These are phyloP conservation scores for Vidua chalybeata DNA, from an alignment of 2,113 vertebrate genomes.

Conservation along the genomic window DNA sequence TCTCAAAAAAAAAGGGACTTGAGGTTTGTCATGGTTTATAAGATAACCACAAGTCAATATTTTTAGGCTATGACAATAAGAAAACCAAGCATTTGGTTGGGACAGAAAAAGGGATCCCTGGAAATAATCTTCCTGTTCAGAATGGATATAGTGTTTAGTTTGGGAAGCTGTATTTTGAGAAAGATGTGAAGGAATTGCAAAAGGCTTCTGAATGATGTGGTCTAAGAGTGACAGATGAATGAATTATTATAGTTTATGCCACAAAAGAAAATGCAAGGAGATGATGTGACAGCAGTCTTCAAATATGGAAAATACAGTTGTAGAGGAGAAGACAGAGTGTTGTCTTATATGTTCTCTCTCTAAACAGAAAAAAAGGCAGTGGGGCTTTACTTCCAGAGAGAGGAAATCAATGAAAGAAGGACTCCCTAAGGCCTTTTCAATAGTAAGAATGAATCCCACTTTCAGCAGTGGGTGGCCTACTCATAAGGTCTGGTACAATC, in stretches of 20 bases:
- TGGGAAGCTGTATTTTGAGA: neutral
- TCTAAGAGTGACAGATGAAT: neutral
- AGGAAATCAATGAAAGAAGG: neutral
- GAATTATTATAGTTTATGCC: neutral
- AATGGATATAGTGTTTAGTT: neutral
- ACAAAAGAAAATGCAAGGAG: neutral
- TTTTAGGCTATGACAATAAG: neutral
- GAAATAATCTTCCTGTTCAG: neutral
- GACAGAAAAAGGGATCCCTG: neutral
- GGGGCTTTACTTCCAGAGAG: neutral
- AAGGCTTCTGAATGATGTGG: neutral
- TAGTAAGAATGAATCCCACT: neutral
- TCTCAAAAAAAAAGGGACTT: neutral
- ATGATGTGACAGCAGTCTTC: neutral
- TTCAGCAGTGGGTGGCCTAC: neutral
- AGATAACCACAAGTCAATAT: neutral
- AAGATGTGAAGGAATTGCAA: neutral
- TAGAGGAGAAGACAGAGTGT: neutral
- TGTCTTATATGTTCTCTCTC: neutral
- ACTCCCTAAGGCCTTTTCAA: neutral
- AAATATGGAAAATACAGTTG: neutral
- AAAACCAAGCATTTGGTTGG: neutral
- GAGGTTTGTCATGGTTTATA: neutral
- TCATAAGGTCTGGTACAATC: neutral
- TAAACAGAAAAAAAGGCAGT: neutral